Base-by-base conservation (phyloP, 2,113 vertebrate species). In the Bubalus kerabau region DNA sequence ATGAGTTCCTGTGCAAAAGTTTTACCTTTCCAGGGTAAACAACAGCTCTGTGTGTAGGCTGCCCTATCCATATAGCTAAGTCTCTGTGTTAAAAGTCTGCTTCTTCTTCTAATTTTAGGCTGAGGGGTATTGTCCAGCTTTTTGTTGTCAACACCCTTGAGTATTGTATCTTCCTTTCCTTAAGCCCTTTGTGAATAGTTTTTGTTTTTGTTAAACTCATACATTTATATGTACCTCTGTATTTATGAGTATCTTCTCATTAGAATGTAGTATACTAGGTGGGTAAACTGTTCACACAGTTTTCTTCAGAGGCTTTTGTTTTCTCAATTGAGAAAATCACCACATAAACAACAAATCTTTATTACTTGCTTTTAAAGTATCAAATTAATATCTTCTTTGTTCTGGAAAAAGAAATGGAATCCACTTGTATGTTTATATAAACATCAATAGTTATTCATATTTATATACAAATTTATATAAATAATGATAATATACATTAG, bases 321-420 rank as follows among this genome's bases (percentile, higher is more conserved):
- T 87, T 60, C 52, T 59, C 36, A n/a, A n/a, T n/a, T n/a, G n/a
- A n/a, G n/a, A n/a, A n/a, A n/a, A n/a, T n/a, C n/a, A n/a, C n/a
- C 36, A 52, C 67, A 15, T 23, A 74, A 74, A 59, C 23, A 74
- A 76, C 24, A 43, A n/a, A 0, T 28, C 36, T 36, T 67, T 88
- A 67, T 84, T 36, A 36, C 24, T 64, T 90, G 50, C 40, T 64
- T 84, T 93, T 60, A 32, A 84, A 78, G 46, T 93, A 48, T 56
- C 54, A 85, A 78, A 93, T 84, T 93, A 16, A 71, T 14, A 7
- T 48, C 36, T 91, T 86, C 21, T 85, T 48, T 74, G 40, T 93
- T 59, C 46, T 89, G 32, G 13, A 84, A 93, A 93, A 88, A 21
- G 46, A 52, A 84, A 85, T 40, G 6, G 23, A 83, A 46, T 54